These are phyloP conservation scores for Drosophila lacicola DNA, from an alignment of 2,888 invertebrate genomes.

Conservation along the genomic window DNA sequence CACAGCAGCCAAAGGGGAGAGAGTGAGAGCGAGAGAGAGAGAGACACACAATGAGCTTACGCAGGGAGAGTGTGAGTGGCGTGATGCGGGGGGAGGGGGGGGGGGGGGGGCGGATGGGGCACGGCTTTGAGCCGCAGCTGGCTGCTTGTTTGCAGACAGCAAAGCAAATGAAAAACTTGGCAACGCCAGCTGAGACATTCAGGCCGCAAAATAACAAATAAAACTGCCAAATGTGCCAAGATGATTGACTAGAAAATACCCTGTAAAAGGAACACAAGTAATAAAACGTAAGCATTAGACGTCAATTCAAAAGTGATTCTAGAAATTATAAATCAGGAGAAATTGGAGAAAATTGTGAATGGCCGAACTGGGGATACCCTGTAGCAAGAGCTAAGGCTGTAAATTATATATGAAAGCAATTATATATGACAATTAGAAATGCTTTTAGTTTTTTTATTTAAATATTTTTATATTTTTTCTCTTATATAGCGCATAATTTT, in stretches of 20 bases:
- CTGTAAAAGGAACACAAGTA: background rate
- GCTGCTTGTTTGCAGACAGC: conserved; percentile 42
- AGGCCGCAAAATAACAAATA: conserved; percentile 14
- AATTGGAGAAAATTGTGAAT: no score
- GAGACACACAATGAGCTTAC: conserved; percentile 1
- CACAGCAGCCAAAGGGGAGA: conserved; percentile 33
- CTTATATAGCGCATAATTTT: no score
- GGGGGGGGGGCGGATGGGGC: conserved; percentile 12
- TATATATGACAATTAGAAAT: no score
- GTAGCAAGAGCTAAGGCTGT: background rate
- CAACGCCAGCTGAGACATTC: conserved; percentile 53
- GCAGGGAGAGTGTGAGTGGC: background rate
- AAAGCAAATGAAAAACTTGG: conserved; percentile 62
- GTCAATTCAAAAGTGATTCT: background rate
- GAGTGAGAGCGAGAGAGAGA: background rate
- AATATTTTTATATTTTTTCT: no score
- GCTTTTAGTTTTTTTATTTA: no score
- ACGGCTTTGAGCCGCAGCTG: conserved; percentile 53
- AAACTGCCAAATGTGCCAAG: background rate
- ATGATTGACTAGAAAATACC: conserved; percentile 8
- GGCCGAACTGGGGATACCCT: background rate
- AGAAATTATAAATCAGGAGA: no score
- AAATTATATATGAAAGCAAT: no score
- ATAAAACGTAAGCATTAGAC: no score
- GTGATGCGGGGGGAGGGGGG: background rate